These are phyloP conservation scores for Polyommatus iphigenia DNA, from an alignment of 2,888 invertebrate genomes.

Conservation along the genomic window DNA sequence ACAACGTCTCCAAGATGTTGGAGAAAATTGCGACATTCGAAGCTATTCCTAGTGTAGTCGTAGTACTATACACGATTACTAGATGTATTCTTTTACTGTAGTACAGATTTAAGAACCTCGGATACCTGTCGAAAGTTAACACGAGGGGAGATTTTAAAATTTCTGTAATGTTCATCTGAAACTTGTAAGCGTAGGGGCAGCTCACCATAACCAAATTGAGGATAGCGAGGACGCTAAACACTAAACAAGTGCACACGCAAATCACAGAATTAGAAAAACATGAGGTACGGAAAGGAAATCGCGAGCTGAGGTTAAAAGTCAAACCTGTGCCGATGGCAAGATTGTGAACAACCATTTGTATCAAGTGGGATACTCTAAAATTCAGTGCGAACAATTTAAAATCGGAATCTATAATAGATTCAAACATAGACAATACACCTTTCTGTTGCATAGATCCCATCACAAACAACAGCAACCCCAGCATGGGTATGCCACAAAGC, in stretches of 20 bases:
- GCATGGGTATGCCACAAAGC: conserved; percentile 50
- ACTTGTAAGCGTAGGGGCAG: conserved; percentile 60
- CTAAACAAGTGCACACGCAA: conserved; percentile 48
- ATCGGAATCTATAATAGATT: conserved; percentile 55
- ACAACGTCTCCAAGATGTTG: conserved; percentile 51
- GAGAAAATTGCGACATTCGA: conserved; percentile 50
- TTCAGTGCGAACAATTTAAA: conserved; percentile 49
- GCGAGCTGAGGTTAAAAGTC: conserved; percentile 54
- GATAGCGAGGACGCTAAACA: conserved; percentile 49
- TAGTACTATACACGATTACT: conserved; percentile 51
- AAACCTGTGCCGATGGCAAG: conserved; percentile 61
- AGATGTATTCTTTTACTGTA: conserved; percentile 52
- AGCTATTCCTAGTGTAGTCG: conserved; percentile 49
- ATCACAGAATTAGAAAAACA: conserved; percentile 61
- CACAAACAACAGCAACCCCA: conserved; percentile 51
- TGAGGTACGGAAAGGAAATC: conserved; percentile 58
- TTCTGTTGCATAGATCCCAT: conserved; percentile 67
- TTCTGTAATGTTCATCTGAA: conserved; percentile 44
- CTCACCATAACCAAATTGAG: conserved; percentile 56
- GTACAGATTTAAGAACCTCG: conserved; percentile 56
- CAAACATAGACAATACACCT: conserved; percentile 57
- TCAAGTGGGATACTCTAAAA: conserved; percentile 45
- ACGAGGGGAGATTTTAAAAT: conserved; percentile 48
- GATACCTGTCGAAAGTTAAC: conserved; percentile 58
- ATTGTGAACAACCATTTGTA: conserved; percentile 51